phyloP scores from a whole-genome alignment of 2,888 invertebrate species.

The Xanthorhoe spadicearia region DNA sequence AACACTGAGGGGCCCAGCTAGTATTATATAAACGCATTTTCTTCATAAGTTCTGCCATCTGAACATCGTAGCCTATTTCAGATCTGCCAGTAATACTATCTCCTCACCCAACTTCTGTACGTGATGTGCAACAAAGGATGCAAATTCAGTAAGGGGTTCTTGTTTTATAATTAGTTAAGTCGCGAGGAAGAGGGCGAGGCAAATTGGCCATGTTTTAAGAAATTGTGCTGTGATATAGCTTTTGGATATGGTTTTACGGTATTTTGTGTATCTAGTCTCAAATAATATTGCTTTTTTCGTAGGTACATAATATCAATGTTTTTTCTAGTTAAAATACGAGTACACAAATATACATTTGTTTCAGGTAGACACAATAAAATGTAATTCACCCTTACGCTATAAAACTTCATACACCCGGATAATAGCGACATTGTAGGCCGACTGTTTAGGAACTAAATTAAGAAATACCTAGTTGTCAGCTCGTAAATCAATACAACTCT shows the following conservation, averaged over 20 bases:
- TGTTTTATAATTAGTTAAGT: slow-evolving; percentile 20
- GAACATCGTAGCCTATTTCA: slow-evolving; percentile 6
- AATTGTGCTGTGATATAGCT: neutral
- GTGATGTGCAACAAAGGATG: slow-evolving; percentile 32
- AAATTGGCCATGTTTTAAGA: slow-evolving; percentile 11
- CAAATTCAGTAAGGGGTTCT: slow-evolving; percentile 25
- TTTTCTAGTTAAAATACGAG: too few species aligned
- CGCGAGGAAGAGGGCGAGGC: slow-evolving; percentile 1
- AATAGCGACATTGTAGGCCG: slow-evolving; percentile 43
- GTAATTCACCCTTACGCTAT: slow-evolving; percentile 54
- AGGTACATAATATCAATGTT: too few species aligned
- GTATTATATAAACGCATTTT: neutral
- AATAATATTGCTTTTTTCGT: too few species aligned
- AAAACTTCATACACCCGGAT: slow-evolving; percentile 51
- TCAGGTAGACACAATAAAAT: slow-evolving; percentile 36
- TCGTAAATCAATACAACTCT: slow-evolving; percentile 62
- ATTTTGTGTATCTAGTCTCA: too few species aligned
- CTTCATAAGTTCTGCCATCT: neutral
- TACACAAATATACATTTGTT: slow-evolving; percentile 11
- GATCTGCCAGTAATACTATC: slow-evolving; percentile 5
- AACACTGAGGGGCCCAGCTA: too few species aligned
- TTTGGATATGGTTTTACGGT: too few species aligned
- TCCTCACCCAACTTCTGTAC: slow-evolving; percentile 20
- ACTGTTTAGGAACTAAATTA: slow-evolving; percentile 59
- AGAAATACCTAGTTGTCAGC: slow-evolving; percentile 58